Evolutionary conservation across 2,888 invertebrate genomes (phyloP), one percentile per base, ranked within the genome.

Genomic region (Cantharis lateralis): DNA sequence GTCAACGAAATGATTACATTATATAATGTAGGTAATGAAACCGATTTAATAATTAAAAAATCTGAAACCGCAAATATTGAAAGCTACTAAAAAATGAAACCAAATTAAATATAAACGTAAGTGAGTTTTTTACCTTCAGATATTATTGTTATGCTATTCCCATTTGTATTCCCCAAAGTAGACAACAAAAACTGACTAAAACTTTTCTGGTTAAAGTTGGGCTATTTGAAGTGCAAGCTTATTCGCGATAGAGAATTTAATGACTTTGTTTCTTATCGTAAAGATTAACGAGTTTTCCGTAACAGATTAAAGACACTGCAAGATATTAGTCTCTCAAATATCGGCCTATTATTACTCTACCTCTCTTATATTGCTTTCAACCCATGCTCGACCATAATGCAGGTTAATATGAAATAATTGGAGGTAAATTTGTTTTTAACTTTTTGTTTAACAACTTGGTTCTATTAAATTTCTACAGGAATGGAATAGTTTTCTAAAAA

Each of bases 141-240:
- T 77, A 73, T 77, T 78, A 73, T 78, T 78, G 78, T 75, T 73
- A 78, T 78, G 78, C 76, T 70, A 68, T 74, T 78, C 74, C 75
- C 78, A 78, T 78, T 68, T 75, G 70, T 79, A 75, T 78, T 77
- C 76, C 76, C 75, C 48, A 74, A 75, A 75, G 78, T 77, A 79
- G 76, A 80, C 75, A 81, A 81, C 79, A 80, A 75, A 78, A 76
- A 76, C 72, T 74, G 74, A 69, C 80, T 79, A 83, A 86, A 78
- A 86, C 83, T 86, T 86, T 86, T 86, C 86, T 86, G 86, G 85
- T 86, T 86, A 86, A 86, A 86, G 82, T 86, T 86, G 81, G 84
- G 83, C 86, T 82, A 85, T 86, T 86, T 82, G 80, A 81, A 79
- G 83, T 83, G 83, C 82, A 80, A 81, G 80, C 84, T 81, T 84